phyloP scores from a whole-genome alignment of 2,888 invertebrate genomes.

The Charanyca ferruginea region DNA sequence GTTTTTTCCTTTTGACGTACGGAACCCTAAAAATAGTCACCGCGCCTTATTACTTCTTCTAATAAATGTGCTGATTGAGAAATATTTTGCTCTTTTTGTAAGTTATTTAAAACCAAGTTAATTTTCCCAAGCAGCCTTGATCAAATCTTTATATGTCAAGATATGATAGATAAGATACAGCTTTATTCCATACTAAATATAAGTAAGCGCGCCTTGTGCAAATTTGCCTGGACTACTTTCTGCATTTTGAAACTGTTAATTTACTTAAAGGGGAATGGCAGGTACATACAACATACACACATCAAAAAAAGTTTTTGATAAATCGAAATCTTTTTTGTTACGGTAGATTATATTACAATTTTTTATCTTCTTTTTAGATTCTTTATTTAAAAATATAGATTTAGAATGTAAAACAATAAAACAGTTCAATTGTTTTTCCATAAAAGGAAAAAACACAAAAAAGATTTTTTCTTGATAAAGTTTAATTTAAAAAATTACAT shows the following conservation, averaged over 20 bases:
- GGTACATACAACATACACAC: too few relatives aligned
- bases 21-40: not conserved
- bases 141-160: slow-evolving; percentile 53
- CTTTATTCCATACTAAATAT: slow-evolving; percentile 23
- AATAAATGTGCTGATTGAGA: slow-evolving; percentile 10
- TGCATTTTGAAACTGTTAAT: slow-evolving; percentile 3
- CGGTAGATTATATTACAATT: too few relatives aligned
- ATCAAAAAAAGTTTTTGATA: too few relatives aligned
- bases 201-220: slow-evolving; percentile 17
- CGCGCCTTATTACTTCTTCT: slow-evolving; percentile 8
- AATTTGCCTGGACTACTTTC: slow-evolving; percentile 16
- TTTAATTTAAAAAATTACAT: too few relatives aligned
- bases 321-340: too few relatives aligned
- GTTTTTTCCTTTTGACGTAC: too few relatives aligned
- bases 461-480: too few relatives aligned
- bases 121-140: slow-evolving; percentile 37
- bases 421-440: too few relatives aligned
- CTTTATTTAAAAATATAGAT: too few relatives aligned
- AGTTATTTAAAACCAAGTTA: slow-evolving; percentile 21
- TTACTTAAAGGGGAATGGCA: not conserved
- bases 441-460: too few relatives aligned
- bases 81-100: slow-evolving; percentile 16
- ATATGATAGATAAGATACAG: slow-evolving; percentile 52
- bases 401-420: too few relatives aligned
- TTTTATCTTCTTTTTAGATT: too few relatives aligned